phyloP scores from a whole-genome alignment of 2,888 invertebrate genomes.

The Zootermopsis nevadensis region DNA sequence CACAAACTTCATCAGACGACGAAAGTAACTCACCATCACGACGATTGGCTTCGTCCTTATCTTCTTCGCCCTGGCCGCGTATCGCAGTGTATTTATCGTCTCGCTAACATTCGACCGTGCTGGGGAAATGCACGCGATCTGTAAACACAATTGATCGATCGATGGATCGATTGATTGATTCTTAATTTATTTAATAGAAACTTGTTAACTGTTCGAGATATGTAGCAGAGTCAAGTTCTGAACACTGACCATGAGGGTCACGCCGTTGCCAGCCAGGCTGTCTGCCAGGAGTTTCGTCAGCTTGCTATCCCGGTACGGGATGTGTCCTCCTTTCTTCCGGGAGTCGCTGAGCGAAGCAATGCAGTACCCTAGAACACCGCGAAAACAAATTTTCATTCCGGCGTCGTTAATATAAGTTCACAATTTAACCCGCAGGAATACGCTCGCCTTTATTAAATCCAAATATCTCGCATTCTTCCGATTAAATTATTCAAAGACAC shows the following conservation, averaged over 20 bases:
- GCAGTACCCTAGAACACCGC: constrained; percentile 79
- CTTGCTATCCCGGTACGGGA: constrained; percentile 94
- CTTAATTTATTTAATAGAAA: too few species aligned
- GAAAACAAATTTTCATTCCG: too few species aligned
- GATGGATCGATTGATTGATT: too few species aligned
- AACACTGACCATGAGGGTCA: constrained; percentile 87
- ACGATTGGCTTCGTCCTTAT: constrained; percentile 93
- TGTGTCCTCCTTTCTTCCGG: constrained; percentile 83
- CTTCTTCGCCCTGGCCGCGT: constrained; percentile 91
- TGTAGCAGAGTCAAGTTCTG: not conserved
- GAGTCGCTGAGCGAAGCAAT: constrained; percentile 89
- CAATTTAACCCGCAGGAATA: too few species aligned
- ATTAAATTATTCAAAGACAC: too few species aligned
- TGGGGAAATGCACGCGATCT: constrained; percentile 96
- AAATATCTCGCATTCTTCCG: too few species aligned
- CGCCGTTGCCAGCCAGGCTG: constrained; percentile 93
- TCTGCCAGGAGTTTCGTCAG: constrained; percentile 93
- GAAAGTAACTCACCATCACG: constrained; percentile 85
- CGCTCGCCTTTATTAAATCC: too few species aligned
- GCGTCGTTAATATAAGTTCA: too few species aligned
- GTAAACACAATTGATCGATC: constrained; percentile 57
- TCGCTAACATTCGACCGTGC: constrained; percentile 87
- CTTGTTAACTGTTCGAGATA: too few species aligned
- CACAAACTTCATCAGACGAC: too few species aligned
- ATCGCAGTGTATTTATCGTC: constrained; percentile 90